Percentiles rank a stretch among this genome's conserved stretches.
These are phyloP conservation scores for Scaptomyza polygonia DNA, from an alignment of 2,888 invertebrate genomes.

Conservation along the genomic window DNA sequence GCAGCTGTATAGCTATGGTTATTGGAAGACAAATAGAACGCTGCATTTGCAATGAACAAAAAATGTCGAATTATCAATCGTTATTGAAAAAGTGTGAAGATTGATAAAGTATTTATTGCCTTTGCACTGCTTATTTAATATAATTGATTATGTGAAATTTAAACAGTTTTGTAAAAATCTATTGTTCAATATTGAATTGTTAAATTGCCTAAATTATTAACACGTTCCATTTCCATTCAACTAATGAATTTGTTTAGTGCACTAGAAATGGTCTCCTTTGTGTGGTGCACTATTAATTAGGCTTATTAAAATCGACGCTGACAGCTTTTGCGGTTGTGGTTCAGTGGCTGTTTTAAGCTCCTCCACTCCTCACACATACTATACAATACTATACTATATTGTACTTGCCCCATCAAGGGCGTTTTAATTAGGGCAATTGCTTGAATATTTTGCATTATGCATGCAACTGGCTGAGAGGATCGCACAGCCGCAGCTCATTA, in stretches of 20 bases:
- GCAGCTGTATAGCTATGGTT: not conserved
- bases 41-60: not conserved
- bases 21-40: not conserved
- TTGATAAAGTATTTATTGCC: not conserved
- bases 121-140: not conserved
- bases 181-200: not conserved
- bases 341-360: conserved; percentile 25
- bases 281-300: conserved; percentile 66
- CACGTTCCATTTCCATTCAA: conserved; percentile 8
- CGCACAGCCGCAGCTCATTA: conserved; percentile 62
- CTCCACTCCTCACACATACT: conserved; percentile 5
- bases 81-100: not conserved
- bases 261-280: conserved; percentile 41
- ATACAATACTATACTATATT: conserved; percentile 1
- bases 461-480: conserved; percentile 40
- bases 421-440: conserved; percentile 77
- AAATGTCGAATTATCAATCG: not conserved
- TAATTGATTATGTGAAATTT: not conserved
- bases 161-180: not conserved
- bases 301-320: conserved; percentile 70
- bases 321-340: conserved; percentile 59
- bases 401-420: conserved; percentile 54
- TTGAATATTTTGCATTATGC: conserved; percentile 61
- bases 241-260: conserved; percentile 48
- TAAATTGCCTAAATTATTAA: conserved; percentile 17